phyloP scores from a whole-genome alignment of 35 echinoderm and acorn worm species.

The Hemicentrotus pulcherrimus region DNA sequence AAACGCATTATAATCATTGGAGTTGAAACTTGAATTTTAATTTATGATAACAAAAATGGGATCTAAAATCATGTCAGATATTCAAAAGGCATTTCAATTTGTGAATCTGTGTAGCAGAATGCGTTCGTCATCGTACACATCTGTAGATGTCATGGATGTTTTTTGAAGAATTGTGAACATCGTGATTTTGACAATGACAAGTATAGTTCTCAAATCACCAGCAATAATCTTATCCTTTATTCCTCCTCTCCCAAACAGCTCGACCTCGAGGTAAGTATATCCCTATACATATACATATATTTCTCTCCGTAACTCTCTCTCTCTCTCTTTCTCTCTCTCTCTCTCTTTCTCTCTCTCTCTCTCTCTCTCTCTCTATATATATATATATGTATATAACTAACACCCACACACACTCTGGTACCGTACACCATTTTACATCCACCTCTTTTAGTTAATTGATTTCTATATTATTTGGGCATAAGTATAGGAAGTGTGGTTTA shows the following conservation, averaged over 20 bases:
- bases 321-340: neutral
- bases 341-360: neutral
- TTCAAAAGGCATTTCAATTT: neutral
- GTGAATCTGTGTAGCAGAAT: neutral
- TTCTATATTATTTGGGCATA: no score
- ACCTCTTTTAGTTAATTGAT: no score
- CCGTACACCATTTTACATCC: no score
- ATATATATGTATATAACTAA: no score
- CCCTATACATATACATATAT: no score
- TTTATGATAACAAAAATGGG: no score
- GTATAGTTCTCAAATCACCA: neutral
- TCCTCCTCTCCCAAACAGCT: neutral
- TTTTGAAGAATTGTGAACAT: neutral
- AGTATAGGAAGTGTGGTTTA: no score
- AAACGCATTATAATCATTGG: no score
- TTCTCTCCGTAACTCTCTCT: neutral
- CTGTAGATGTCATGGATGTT: neutral
- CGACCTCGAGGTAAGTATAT: neutral
- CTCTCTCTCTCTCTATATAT: neutral
- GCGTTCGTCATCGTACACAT: neutral
- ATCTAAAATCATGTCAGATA: neutral
- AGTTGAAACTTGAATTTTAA: no score
- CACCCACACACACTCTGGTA: no score
- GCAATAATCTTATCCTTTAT: neutral
- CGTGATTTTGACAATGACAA: no score